Evolutionary conservation across 2,113 vertebrate genomes (phyloP), one percentile per base, ranked within the genome.

Genomic region (Pterocles orientalis): DNA sequence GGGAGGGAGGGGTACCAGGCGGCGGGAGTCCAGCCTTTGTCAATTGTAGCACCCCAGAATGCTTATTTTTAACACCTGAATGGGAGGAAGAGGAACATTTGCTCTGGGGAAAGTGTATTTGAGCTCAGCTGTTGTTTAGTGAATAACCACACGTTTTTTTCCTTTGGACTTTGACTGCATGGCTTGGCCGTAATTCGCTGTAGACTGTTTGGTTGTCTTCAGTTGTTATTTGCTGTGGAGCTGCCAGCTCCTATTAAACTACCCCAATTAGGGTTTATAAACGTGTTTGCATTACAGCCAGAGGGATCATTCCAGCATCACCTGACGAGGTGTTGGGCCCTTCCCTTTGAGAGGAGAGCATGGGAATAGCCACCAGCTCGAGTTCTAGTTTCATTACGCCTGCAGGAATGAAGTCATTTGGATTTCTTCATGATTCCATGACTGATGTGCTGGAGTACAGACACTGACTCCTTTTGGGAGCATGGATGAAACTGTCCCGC

Each of bases 21-120:
- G 0, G 25, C 33, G 14, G n/a, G 34, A 50, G 28, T 36, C 34
- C 25, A 8, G 48, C n/a, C 34, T 73, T 12, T 18, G 4, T 54
- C 17, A 61, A 20, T 65, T 65, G 41, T 31, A 16, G 3, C 14
- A 47, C 26, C 41, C 18, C 53, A n/a, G 58, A 61, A 21, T 10
- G 39, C 0, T 3, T 3, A 2, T 54, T 88, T 76, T 76, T 39
- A 41, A 23, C 36, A 31, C 6, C 24, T 34, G 14, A 11, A 10
- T 45, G 31, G 28, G 57, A 58, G 17, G 28, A 5, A 54, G n/a
- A 33, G 28, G 57, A 45, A 23, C 0, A 0, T 70, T 83, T 54
- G 7, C n/a, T 70, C n/a, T 19, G 50, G 69, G 75, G 29, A 54
- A 29, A 25, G 18, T 29, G 12, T 69, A 4, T 86, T 21, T 77